phyloP scores from a whole-genome alignment of 2,888 invertebrate genomes.

The Cinara cedri region DNA sequence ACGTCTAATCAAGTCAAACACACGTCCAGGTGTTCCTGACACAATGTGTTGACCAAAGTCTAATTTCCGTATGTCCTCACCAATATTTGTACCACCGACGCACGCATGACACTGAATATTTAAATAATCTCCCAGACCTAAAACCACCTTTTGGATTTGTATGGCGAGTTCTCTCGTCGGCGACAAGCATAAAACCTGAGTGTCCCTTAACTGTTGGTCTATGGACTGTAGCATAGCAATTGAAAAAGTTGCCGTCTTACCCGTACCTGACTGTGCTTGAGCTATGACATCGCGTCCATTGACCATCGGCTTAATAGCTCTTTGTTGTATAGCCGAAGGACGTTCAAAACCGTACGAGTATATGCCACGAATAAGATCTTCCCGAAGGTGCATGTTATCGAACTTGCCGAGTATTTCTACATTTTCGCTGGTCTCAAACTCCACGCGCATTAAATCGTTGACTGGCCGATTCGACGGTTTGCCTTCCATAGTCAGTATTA shows the following conservation, averaged over 20 bases:
- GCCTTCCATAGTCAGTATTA: too few relatives aligned
- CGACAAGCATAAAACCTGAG: conserved; percentile 89
- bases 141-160: conserved; percentile 95
- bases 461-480: too few relatives aligned
- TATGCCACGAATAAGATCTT: too few relatives aligned
- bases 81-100: conserved; percentile 97
- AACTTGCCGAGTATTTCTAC: too few relatives aligned
- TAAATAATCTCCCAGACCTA: conserved; percentile 97
- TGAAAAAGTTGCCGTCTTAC: conserved; percentile 98
- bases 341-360: too few relatives aligned
- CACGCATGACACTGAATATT: too few relatives aligned
- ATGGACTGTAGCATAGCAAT: conserved; percentile 92
- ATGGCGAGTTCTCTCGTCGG: conserved; percentile 97
- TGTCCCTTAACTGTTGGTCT: conserved; percentile 90
- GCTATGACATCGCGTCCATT: conserved; percentile 98
- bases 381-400: too few relatives aligned
- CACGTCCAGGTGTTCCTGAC: conserved; percentile 97
- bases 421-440: too few relatives aligned
- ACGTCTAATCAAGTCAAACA: conserved; percentile 94
- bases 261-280: conserved; percentile 99
- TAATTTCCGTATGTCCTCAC: conserved; percentile 96
- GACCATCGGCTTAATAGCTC: conserved; percentile 93
- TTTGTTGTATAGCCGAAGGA: conserved; percentile 97
- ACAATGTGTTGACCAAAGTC: conserved; percentile 99
- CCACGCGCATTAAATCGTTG: too few relatives aligned